A percentile compares a stretch with the other conserved stretches of the same genome.
Evolutionary conservation across 2,888 invertebrate genomes (phyloP).

Genomic region (Cancer borealis): DNA sequence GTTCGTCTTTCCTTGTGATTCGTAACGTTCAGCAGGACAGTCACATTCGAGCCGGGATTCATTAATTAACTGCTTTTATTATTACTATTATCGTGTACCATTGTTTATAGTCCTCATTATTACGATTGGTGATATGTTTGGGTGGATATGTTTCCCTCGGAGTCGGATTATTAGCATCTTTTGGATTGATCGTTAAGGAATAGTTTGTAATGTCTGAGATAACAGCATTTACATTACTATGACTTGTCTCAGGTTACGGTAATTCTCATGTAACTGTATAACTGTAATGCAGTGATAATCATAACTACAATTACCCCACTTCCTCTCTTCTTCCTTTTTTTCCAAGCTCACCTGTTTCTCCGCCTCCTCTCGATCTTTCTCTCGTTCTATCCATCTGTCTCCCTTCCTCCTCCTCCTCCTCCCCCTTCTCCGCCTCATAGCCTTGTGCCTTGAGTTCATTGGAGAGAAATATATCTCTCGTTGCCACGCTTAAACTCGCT

Average conservation of each 20-base stretch:
- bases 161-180: slow-evolving; percentile 33
- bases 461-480: slow-evolving; percentile 72
- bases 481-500: slow-evolving; percentile 74
- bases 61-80: background rate
- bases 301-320: slow-evolving; percentile 62
- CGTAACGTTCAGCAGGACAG: background rate
- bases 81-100: slow-evolving; percentile 6
- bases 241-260: slow-evolving; percentile 73
- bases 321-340: slow-evolving; percentile 15
- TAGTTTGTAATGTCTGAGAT: slow-evolving; percentile 43
- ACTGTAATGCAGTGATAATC: slow-evolving; percentile 74
- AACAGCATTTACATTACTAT: slow-evolving; percentile 56
- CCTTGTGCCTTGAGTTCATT: slow-evolving; percentile 71
- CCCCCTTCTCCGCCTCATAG: slow-evolving; percentile 23
- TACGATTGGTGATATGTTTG: background rate
- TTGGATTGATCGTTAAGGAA: slow-evolving; percentile 41
- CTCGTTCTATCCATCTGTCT: background rate
- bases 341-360: background rate
- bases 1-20: slow-evolving; percentile 5
- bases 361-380: background rate
- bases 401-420: slow-evolving; percentile 5
- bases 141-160: background rate
- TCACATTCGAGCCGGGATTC: background rate
- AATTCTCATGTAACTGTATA: slow-evolving; percentile 74
- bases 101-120: slow-evolving; percentile 2